phyloP scores from a whole-genome alignment of 2,888 invertebrate genomes.

The Eupithecia exiguata region DNA sequence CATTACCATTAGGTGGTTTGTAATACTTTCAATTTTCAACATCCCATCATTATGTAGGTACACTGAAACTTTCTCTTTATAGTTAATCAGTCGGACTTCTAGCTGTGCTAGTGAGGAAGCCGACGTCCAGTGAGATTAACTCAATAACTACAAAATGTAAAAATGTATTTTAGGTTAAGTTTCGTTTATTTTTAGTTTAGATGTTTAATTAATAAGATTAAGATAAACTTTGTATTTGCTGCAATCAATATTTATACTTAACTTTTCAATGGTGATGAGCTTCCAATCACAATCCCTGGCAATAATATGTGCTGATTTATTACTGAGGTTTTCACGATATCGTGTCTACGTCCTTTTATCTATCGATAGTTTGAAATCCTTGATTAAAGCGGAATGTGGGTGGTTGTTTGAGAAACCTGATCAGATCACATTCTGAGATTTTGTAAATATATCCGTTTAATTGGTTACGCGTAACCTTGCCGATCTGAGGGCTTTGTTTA shows the following conservation, averaged over 20 bases:
- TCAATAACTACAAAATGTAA: no score
- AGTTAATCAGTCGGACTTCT: neutral
- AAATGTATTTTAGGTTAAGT: no score
- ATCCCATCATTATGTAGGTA: neutral
- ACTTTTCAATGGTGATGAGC: neutral
- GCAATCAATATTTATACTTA: no score
- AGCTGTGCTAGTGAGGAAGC: neutral
- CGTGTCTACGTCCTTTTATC: neutral
- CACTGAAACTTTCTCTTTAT: neutral
- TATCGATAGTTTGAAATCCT: neutral
- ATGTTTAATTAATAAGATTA: no score
- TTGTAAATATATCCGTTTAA: slow-evolving; percentile 48
- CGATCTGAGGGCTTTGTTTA: slow-evolving; percentile 49
- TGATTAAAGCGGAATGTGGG: slow-evolving; percentile 4
- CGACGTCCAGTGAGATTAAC: no score
- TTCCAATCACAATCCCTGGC: neutral
- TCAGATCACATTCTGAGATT: slow-evolving; percentile 46
- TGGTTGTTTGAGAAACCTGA: slow-evolving; percentile 39
- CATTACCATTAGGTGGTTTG: slow-evolving; percentile 63
- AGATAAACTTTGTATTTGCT: no score
- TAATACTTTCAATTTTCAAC: slow-evolving; percentile 65
- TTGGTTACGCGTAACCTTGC: slow-evolving; percentile 56
- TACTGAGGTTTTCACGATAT: neutral
- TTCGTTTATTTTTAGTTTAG: no score
- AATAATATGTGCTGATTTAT: neutral